Evolutionary conservation across 2,888 invertebrate species (phyloP), one percentile per base, ranked within the genome.

Genomic region (Odontocolon sp.): DNA sequence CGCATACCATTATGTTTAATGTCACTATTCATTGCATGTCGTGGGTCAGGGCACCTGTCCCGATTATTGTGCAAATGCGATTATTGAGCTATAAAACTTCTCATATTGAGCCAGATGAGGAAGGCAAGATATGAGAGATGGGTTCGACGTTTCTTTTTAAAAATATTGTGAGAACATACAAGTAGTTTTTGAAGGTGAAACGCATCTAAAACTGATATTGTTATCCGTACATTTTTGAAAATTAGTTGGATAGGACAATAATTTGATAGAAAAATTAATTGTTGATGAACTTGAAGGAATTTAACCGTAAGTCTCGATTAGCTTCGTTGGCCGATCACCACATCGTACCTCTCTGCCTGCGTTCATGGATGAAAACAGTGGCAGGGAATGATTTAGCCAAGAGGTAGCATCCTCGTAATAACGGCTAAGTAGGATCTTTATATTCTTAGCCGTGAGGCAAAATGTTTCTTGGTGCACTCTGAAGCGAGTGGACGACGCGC

Each of bases 341-440:
- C n/a, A n/a, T 5, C 63, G 61, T 59, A 31, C 54, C 57, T 57
- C 52, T 64, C 45, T 59, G 61, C 52, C 59, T 42, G 28, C 23
- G 21, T 31, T 38, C 14, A 36, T 40, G 57, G 70, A 80, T 81
- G 83, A 85, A 86, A 87, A 86, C 87, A 81, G 86, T 87, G 87
- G 88, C 87, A 84, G 82, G 80, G 80, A 88, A 87, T 83, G 84
- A 87, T 87, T 86, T 85, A 81, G 85, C 87, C 86, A 85, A 84
- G 83, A 85, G 86, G 86, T 85, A 85, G 76, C 84, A 83, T 87
- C 70, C 71, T 71, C 86, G 86, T 89, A 89, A 88, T 89, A 87
- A 87, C 85, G 85, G 85, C 87, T 88, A 89, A 89, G 87, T 89
- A 89, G 89, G 89, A 89, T 89, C 89, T 89, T 89, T 89, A 88